Percentiles rank a stretch among this genome's conserved stretches.
Evolutionary conservation across 2,888 invertebrate genomes (phyloP).

Genomic region (Idaea dimidiata): DNA sequence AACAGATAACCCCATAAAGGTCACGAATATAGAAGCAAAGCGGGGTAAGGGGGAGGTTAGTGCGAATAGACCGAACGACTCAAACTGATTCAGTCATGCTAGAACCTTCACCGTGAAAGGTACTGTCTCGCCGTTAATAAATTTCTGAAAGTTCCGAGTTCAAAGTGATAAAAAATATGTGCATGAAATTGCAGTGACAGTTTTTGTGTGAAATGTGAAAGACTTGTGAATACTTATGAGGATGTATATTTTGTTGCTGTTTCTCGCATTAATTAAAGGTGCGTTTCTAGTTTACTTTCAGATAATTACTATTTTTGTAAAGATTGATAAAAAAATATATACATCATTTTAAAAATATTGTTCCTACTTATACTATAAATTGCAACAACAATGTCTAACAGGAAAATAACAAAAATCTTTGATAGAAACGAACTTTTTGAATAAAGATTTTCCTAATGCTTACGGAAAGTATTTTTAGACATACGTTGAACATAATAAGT

Average conservation of each 20-base stretch:
- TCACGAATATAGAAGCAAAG: constrained; percentile 67
- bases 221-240: constrained; percentile 60
- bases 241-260: constrained; percentile 69
- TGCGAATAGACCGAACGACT: constrained; percentile 42
- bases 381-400: too few relatives aligned
- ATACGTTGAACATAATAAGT: too few relatives aligned
- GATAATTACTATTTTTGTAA: not conserved
- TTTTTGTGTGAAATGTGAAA: constrained; percentile 65
- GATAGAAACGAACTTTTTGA: too few relatives aligned
- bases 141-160: constrained; percentile 7
- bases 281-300: constrained; percentile 28
- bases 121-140: constrained; percentile 32
- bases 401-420: too few relatives aligned
- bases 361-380: not conserved
- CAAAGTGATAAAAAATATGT: not conserved
- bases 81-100: constrained; percentile 54
- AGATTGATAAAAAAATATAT: not conserved
- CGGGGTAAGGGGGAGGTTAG: constrained; percentile 58
- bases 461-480: too few relatives aligned
- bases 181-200: constrained; percentile 26
- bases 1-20: constrained; percentile 62
- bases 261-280: constrained; percentile 70
- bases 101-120: constrained; percentile 38
- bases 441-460: too few relatives aligned
- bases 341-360: not conserved